Percentiles rank a stretch among this genome's conserved stretches.
Conservation (phyloP, 2,888 invertebrate species). For the Athripsodes cinereus region DNA sequence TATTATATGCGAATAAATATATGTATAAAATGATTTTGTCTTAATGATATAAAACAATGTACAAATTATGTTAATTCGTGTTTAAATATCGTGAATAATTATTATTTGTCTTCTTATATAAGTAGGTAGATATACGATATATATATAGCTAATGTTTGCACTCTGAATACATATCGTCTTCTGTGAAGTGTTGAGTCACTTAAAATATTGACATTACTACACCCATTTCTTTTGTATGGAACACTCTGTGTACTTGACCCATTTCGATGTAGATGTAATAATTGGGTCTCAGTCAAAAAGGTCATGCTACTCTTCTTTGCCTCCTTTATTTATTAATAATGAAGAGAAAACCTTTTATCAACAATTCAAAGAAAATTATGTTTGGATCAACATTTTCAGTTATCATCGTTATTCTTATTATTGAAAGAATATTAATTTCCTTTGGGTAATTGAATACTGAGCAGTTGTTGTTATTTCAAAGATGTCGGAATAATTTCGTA, state of each 20-base stretch:
- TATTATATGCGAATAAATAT: no score
- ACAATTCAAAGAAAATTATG: slow-evolving; percentile 1
- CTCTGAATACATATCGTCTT: neutral
- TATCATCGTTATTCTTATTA: neutral
- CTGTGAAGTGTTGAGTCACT: neutral
- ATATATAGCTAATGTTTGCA: neutral
- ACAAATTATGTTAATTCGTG: no score
- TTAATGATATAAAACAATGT: no score
- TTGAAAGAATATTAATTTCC: slow-evolving; percentile 1
- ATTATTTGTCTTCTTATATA: no score
- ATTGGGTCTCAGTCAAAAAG: neutral
- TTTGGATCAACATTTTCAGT: neutral
- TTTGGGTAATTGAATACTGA: neutral
- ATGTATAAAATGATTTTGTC: no score
- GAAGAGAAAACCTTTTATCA: slow-evolving; percentile 1
- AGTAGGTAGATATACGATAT: no score
- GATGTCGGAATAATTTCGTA: no score
- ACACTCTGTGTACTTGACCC: neutral
- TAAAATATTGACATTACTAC: neutral
- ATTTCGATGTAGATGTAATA: neutral
- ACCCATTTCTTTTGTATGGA: neutral
- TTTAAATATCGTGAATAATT: no score
- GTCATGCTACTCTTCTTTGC: neutral
- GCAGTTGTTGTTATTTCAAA: neutral
- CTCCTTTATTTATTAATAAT: neutral